Evolutionary conservation across 1,140 invertebrate species (phyloP).

Genomic region (Meloidogyne exigua): DNA sequence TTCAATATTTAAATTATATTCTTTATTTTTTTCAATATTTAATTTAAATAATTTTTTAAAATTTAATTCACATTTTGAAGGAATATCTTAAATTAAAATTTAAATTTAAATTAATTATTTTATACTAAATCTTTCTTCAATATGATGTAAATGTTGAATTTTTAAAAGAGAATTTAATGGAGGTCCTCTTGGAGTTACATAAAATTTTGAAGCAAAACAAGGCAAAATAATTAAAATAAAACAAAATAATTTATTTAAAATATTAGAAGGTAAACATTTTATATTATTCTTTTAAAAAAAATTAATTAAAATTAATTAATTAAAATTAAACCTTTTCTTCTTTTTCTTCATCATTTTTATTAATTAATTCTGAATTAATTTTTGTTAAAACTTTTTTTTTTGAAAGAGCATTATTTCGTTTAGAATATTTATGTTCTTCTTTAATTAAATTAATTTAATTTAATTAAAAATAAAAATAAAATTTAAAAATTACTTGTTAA

Average conservation of each 20-base stretch:
- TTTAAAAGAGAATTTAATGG: not conserved
- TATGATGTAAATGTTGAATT: not conserved
- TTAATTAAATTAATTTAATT: not conserved
- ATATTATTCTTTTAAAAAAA: not conserved
- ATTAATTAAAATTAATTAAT: too few species aligned
- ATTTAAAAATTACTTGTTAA: not conserved
- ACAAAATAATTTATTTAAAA: not conserved
- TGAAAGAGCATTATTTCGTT: not conserved
- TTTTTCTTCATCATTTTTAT: not conserved
- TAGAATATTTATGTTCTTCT: not conserved
- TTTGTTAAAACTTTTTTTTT: not conserved
- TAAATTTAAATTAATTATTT: too few species aligned
- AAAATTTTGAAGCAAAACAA: not conserved
- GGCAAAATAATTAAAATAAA: not conserved
- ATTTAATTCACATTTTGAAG: too few species aligned
- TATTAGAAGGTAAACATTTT: not conserved
- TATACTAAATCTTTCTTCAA: not conserved
- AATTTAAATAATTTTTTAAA: too few species aligned
- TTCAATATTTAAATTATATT: too few species aligned
- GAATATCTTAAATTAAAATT: too few species aligned
- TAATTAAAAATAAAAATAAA: conserved; percentile 14
- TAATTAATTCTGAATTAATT: not conserved
- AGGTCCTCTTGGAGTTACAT: not conserved
- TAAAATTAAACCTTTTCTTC: too few species aligned
- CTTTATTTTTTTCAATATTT: too few species aligned